A percentile compares a stretch with the other conserved stretches of the same genome.
phyloP scores from a whole-genome alignment of 2,888 invertebrate species.

The Lacanobia oleracea region DNA sequence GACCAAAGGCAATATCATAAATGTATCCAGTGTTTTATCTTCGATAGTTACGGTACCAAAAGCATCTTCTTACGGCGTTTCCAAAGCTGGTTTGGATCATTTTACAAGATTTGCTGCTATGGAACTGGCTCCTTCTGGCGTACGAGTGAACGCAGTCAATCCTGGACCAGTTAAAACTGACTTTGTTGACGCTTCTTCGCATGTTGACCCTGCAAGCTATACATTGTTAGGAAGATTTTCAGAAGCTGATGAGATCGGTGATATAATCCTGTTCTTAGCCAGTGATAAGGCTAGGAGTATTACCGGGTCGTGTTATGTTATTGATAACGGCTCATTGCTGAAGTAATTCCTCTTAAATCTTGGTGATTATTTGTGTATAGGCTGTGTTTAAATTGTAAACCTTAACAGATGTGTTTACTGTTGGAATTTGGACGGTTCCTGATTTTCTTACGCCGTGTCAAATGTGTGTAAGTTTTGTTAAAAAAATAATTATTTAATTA shows the following conservation, averaged over 20 bases:
- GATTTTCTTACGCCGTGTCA: too few relatives aligned
- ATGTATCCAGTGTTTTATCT: slow-evolving; percentile 66
- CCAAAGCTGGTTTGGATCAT: slow-evolving; percentile 71
- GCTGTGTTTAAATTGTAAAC: too few relatives aligned
- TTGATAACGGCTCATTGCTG: too few relatives aligned
- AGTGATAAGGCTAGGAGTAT: slow-evolving; percentile 61
- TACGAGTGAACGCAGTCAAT: slow-evolving; percentile 90
- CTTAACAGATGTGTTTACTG: too few relatives aligned
- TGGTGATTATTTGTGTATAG: too few relatives aligned
- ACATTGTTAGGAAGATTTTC: background rate
- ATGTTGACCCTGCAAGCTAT: too few relatives aligned
- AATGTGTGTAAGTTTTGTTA: too few relatives aligned
- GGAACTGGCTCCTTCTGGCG: slow-evolving; percentile 93
- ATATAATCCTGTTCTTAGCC: slow-evolving; percentile 59
- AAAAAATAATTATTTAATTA: too few relatives aligned
- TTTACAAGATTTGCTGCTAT: slow-evolving; percentile 80
- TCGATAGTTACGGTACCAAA: slow-evolving; percentile 86
- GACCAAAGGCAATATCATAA: slow-evolving; percentile 71
- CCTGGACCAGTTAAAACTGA: slow-evolving; percentile 78
- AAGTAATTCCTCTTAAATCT: too few relatives aligned
- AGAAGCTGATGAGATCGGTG: slow-evolving; percentile 52
- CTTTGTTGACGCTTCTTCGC: slow-evolving; percentile 79
- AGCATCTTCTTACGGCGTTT: slow-evolving; percentile 80
- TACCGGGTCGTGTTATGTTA: slow-evolving; percentile 46
- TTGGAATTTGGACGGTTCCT: too few relatives aligned